Percentiles rank a stretch among this genome's conserved stretches.
phyloP scores from a whole-genome alignment of 2,888 invertebrate genomes.

The Tetragonisca angustula region DNA sequence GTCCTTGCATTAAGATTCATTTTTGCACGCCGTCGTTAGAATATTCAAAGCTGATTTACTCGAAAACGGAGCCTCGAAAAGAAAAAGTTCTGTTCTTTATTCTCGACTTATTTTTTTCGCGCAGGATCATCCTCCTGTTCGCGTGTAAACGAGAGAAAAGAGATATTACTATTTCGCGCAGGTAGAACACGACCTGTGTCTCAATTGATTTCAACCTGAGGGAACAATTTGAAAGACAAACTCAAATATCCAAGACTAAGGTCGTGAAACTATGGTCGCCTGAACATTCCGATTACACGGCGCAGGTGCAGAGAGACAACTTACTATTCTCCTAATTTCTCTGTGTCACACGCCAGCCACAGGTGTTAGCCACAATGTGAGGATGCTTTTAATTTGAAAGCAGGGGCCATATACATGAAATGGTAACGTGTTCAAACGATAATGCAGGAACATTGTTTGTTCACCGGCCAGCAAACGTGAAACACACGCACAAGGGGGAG shows the following conservation, averaged over 20 bases:
- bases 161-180: no score
- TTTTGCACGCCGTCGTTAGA: no score
- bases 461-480: neutral
- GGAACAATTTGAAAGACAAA: no score
- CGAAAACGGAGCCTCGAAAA: no score
- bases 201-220: no score
- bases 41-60: no score
- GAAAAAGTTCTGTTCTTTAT: no score
- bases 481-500: neutral
- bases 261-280: neutral
- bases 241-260: neutral
- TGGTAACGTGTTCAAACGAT: neutral
- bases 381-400: neutral
- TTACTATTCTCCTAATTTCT: neutral
- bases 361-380: neutral
- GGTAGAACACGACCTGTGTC: no score
- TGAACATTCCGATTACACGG: neutral
- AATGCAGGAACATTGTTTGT: neutral
- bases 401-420: neutral
- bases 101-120: no score
- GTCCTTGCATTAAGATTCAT: no score
- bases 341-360: neutral
- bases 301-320: neutral
- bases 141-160: no score
- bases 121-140: no score